phyloP scores from a whole-genome alignment of 2,888 invertebrate genomes.

The Pollenia griseotomentosa region DNA sequence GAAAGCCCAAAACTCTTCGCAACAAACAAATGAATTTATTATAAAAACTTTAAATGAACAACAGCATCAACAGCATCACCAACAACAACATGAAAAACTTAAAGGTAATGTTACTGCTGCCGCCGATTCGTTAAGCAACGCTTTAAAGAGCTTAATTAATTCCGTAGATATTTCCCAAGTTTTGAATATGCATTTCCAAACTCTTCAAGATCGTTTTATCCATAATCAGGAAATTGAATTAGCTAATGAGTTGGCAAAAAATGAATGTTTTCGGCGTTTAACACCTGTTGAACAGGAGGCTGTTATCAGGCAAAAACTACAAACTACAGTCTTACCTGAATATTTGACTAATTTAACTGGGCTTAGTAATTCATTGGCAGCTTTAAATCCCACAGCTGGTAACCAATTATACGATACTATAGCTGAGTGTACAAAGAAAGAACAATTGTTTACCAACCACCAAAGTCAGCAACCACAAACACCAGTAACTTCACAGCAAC shows the following conservation, averaged over 20 bases:
- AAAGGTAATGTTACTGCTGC: conserved; percentile 80
- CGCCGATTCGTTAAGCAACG: conserved; percentile 79
- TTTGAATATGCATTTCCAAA: conserved; percentile 81
- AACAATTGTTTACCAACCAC: conserved; percentile 74
- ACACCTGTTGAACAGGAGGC: conserved; percentile 80
- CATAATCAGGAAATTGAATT: conserved; percentile 82
- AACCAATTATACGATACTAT: conserved; percentile 80
- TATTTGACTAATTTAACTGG: conserved; percentile 81
- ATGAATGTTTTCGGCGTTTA: conserved; percentile 81
- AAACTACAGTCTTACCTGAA: conserved; percentile 80
- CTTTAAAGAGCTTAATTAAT: conserved; percentile 78
- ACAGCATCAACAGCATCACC: conserved; percentile 73
- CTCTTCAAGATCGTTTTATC: conserved; percentile 82
- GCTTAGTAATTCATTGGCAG: conserved; percentile 79
- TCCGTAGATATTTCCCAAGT: conserved; percentile 79
- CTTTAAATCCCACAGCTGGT: conserved; percentile 80
- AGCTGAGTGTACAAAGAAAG: conserved; percentile 79
- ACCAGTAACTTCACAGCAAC: conserved; percentile 58
- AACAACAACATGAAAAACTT: conserved; percentile 76
- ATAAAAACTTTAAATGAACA: conserved; percentile 61
- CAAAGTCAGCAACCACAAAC: conserved; percentile 36
- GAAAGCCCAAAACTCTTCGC: conserved; percentile 17
- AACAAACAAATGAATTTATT: conserved; percentile 49
- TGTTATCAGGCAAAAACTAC: conserved; percentile 81
- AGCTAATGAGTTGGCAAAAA: conserved; percentile 79